Evolutionary conservation across 2,113 vertebrate species (phyloP).

Genomic region (Hydrochoerus hydrochaeris): DNA sequence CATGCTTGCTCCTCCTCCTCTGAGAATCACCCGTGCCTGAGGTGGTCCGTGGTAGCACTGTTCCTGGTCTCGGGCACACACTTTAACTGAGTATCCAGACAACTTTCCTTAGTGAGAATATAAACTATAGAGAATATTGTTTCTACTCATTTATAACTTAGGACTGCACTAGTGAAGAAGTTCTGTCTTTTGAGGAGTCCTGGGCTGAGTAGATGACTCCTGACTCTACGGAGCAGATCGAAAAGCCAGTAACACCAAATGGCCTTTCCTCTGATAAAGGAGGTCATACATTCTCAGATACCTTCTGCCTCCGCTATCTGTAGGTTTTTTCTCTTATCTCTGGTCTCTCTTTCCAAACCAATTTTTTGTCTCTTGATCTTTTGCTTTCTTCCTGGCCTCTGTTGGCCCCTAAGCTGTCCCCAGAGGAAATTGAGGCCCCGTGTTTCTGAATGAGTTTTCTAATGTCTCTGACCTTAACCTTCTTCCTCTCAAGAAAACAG

Average conservation of each 20-base stretch:
- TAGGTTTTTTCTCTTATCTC: slow-evolving; percentile 61
- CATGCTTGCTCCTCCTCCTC: neutral
- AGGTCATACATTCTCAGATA: neutral
- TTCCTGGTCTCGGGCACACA: neutral
- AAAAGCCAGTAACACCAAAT: neutral
- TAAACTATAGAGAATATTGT: neutral
- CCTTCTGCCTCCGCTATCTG: slow-evolving; percentile 26
- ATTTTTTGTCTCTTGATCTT: slow-evolving; percentile 75
- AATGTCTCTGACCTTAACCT: slow-evolving; percentile 84
- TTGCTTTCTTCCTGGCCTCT: slow-evolving; percentile 69
- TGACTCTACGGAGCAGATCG: neutral
- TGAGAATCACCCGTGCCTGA: accelerated
- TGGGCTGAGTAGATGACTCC: neutral
- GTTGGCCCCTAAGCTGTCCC: slow-evolving; percentile 74
- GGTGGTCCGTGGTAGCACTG: neutral
- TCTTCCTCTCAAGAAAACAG: slow-evolving; percentile 47
- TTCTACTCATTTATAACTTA: neutral
- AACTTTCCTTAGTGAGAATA: neutral
- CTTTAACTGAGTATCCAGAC: neutral
- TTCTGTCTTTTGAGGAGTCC: neutral
- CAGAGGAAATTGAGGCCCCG: slow-evolving; percentile 66
- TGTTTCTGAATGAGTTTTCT: slow-evolving; percentile 72
- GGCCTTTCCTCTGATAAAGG: slow-evolving; percentile 24
- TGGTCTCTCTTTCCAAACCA: slow-evolving; percentile 62
- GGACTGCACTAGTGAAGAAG: neutral